These are phyloP conservation scores for Poeciliopsis paucimaculata DNA, from an alignment of 2,797 vertebrate genomes.

Conservation along the genomic window DNA sequence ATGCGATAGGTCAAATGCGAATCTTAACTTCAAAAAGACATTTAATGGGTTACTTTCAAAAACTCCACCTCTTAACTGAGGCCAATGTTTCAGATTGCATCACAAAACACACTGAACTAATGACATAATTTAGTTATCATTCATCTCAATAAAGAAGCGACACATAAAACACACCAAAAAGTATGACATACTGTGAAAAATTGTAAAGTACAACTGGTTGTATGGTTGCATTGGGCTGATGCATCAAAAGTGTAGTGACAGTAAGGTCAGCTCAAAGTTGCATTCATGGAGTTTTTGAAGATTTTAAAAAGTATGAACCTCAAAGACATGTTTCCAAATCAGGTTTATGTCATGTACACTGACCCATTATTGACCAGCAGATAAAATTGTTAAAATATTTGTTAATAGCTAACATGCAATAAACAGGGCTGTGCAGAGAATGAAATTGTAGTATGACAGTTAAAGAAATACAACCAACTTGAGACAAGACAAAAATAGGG, in stretches of 20 bases:
- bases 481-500: slow-evolving; percentile 39
- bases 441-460: slow-evolving; percentile 20
- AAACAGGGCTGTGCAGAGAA: slow-evolving; percentile 7
- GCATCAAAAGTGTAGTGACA: neutral
- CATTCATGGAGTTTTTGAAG: neutral
- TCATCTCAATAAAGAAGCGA: neutral
- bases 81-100: neutral
- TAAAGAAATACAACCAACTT: slow-evolving; percentile 14
- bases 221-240: neutral
- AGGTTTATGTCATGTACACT: neutral
- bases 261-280: neutral
- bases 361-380: neutral
- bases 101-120: neutral
- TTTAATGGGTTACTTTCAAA: neutral
- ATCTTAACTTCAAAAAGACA: neutral
- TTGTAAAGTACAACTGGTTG: neutral
- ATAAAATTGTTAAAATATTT: neutral
- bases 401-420: slow-evolving; percentile 7
- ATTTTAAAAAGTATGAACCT: neutral
- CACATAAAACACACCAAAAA: neutral
- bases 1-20: neutral
- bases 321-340: neutral
- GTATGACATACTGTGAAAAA: neutral
- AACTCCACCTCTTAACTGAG: neutral
- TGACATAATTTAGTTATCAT: neutral